Evolutionary conservation across 1,140 invertebrate species (phyloP), one percentile per base, ranked within the genome.

Genomic region (Drosophila quadrilineata): DNA sequence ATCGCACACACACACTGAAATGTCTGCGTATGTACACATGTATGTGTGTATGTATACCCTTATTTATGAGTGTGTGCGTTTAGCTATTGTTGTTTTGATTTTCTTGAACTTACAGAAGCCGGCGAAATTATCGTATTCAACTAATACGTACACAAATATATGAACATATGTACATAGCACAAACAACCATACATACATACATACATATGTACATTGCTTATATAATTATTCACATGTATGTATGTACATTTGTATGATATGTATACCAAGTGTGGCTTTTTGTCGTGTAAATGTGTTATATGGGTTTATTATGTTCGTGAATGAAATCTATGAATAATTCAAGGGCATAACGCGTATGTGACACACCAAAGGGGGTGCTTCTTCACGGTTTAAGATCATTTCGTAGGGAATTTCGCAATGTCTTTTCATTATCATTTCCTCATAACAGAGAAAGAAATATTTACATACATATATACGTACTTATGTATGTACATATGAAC

Each of bases 291-390:
- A n/a, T 38, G 1, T 28, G 16, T 26, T 14, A 5, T 48, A 28
- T 16, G n/a, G 21, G 3, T 35, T 28, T 3, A 22, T 26, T 26
- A 36, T 63, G 49, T 43, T 63, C 21, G n/a, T 68, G 54, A 66
- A 71, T 71, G 40, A 58, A 69, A 40, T 17, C 24, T 43, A 68
- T 75, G 76, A 66, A 64, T 58, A 46, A 73, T 43, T 70, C 72
- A 76, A 76, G 69, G 59, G 49, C 50, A 58, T 17, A 48, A 63
- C 22, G 52, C 45, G 33, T 62, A 26, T 53, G 57, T 38, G 14
- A 46, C 28, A 52, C 46, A 40, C 22, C 33, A 14, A 33, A 31
- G 10, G 12, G 28, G 24, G 17, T 14, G 3, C n/a, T 31, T 19
- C 49, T 33, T 6, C 22, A 10, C 9, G 21, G 31, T 10, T 17